A percentile compares a stretch with the other conserved stretches of the same genome.
Evolutionary conservation across 2,797 vertebrate species (phyloP).

Genomic region (Chrosomus eos): DNA sequence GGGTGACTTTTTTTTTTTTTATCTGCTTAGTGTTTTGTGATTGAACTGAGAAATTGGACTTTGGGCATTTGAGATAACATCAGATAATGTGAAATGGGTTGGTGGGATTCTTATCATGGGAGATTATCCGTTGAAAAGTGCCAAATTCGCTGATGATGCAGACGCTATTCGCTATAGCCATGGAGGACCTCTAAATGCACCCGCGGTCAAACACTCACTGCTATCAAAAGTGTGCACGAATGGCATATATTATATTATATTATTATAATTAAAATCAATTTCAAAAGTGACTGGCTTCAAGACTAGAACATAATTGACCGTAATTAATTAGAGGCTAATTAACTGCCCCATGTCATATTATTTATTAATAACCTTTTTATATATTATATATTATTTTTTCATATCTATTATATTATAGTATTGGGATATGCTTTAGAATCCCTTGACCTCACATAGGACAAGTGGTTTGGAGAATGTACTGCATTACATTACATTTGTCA

Average conservation of each 20-base stretch:
- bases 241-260: not conserved
- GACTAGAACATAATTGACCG: too few species aligned
- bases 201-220: conserved; percentile 1
- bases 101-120: conserved; percentile 50
- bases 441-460: too few species aligned
- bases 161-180: not conserved
- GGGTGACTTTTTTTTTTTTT: conserved; percentile 32
- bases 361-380: too few species aligned
- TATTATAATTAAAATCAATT: not conserved
- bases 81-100: conserved; percentile 59
- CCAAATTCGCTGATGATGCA: conserved; percentile 47
- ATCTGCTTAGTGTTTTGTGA: conserved; percentile 59
- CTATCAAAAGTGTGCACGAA: not conserved
- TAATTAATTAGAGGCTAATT: too few species aligned
- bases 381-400: not conserved
- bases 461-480: too few species aligned
- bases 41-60: conserved; percentile 61
- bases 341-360: not conserved
- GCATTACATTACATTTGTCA: too few species aligned
- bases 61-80: conserved; percentile 59
- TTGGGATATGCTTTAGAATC: too few species aligned
- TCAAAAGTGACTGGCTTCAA: too few species aligned
- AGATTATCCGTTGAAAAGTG: conserved; percentile 50
- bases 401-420: too few species aligned
- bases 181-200: not conserved